Percentiles rank a stretch among this genome's conserved stretches.
Evolutionary conservation across 2,888 invertebrate genomes (phyloP).

Genomic region (Alloscopus bannaensis): DNA sequence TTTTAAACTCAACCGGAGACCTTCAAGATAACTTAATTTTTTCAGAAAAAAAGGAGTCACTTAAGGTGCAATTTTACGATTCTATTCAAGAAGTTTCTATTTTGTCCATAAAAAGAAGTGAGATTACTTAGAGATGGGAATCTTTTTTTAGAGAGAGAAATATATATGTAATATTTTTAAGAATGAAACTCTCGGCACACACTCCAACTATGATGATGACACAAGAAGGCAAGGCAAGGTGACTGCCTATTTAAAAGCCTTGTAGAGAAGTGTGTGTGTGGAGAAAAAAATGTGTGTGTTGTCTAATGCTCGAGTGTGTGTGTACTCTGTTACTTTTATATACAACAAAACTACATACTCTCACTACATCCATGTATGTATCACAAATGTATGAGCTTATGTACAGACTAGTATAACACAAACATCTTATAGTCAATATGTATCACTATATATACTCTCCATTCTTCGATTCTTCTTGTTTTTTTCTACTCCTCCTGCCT

Average conservation of each 20-base stretch:
- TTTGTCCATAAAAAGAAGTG: conserved; percentile 52
- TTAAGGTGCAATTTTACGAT: background rate
- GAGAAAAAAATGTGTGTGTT: conserved; percentile 15
- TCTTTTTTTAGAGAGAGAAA: conserved; percentile 24
- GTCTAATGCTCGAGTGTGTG: no score
- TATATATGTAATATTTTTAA: background rate
- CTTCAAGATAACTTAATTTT: no score
- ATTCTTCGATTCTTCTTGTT: background rate
- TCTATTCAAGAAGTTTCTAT: background rate
- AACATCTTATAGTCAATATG: background rate
- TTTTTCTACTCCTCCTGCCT: background rate
- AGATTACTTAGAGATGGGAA: no score
- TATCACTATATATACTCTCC: background rate
- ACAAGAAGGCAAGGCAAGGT: conserved; percentile 42
- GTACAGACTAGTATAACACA: background rate
- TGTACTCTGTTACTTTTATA: conserved; percentile 20
- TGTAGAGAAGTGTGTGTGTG: background rate
- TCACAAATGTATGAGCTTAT: background rate
- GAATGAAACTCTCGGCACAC: background rate
- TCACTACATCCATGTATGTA: background rate
- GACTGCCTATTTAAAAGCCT: conserved; percentile 31
- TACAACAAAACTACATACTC: conserved; percentile 7
- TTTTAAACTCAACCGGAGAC: no score
- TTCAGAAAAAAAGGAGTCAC: background rate
- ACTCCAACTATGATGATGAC: background rate